Conservation (phyloP, 2,888 invertebrate genomes). For the Cosmia pyralina region DNA sequence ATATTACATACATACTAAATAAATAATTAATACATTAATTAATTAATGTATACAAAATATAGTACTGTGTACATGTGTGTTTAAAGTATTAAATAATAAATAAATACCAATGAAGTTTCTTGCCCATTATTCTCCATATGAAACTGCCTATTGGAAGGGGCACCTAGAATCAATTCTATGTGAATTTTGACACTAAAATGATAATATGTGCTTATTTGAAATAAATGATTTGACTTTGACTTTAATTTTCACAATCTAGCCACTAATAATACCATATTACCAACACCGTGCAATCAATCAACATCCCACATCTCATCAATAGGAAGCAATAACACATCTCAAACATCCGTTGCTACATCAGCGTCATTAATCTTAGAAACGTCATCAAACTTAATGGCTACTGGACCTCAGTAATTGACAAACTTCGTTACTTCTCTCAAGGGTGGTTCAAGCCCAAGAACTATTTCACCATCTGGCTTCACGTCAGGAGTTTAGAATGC, state of each 20-base stretch:
- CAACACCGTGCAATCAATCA: conserved; percentile 12
- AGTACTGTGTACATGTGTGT: no score
- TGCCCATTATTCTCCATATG: no score
- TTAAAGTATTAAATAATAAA: no score
- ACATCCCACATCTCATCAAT: conserved; percentile 5
- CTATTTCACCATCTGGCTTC: conserved; percentile 21
- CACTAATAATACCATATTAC: neutral
- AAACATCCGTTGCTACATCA: conserved; percentile 8
- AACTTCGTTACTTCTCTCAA: conserved; percentile 37
- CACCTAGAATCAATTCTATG: neutral
- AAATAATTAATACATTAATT: no score
- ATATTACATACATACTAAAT: no score
- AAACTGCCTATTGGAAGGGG: no score
- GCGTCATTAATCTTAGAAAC: conserved; percentile 44
- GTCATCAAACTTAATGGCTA: conserved; percentile 27
- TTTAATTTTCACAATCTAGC: neutral
- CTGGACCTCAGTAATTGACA: conserved; percentile 30
- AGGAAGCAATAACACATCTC: conserved; percentile 20
- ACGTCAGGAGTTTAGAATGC: neutral
- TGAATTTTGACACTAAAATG: no score
- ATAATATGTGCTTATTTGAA: no score
- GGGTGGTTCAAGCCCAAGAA: conserved; percentile 7
- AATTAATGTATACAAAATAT: no score
- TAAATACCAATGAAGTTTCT: no score
- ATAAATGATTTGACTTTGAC: no score